Evolutionary conservation across 2,113 vertebrate genomes (phyloP).

Genomic region (Cariama cristata): DNA sequence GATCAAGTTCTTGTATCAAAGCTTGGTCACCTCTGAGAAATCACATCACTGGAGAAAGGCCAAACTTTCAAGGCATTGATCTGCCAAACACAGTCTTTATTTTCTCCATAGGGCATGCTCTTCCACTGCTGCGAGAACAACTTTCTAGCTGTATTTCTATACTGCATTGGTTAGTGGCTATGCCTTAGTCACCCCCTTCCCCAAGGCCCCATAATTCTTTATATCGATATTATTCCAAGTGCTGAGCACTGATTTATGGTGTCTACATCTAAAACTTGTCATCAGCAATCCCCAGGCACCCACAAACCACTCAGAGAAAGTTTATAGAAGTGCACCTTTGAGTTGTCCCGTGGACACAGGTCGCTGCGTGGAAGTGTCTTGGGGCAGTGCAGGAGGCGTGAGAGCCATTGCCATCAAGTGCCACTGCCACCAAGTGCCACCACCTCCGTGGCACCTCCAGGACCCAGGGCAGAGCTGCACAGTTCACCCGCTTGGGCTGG

Average conservation of each 20-base stretch:
- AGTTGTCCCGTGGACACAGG: fast-evolving
- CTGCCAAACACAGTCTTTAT: neutral
- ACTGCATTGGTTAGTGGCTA: neutral
- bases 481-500: neutral
- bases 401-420: neutral
- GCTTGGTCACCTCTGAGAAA: neutral
- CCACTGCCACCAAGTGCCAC: neutral
- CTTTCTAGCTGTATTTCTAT: neutral
- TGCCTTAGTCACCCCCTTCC: neutral
- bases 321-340: neutral
- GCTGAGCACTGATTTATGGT: neutral
- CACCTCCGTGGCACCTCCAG: neutral
- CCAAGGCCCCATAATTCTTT: neutral
- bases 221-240: neutral
- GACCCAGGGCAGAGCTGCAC: neutral
- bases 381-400: fast-evolving
- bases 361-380: fast-evolving
- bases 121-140: neutral
- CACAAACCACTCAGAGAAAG: neutral
- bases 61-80: neutral
- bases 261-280: neutral
- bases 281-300: neutral
- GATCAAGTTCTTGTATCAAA: neutral
- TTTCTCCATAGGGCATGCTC: neutral
- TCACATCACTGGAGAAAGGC: neutral